Base-by-base conservation (phyloP, 2,888 invertebrate genomes). In the Xiphydria camelus region DNA sequence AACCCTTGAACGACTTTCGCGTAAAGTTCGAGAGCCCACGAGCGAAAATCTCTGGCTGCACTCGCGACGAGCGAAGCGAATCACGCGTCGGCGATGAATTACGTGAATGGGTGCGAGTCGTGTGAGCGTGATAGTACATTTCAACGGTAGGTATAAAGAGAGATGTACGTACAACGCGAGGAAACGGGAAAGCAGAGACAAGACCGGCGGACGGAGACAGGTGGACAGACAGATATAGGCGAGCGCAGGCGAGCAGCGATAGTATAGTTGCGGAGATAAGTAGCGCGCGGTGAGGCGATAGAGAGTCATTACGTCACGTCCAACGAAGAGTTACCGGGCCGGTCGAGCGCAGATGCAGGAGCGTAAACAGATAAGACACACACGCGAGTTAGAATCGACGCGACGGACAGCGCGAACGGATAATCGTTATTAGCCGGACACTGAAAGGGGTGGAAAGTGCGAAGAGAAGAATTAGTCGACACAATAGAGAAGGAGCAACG, bases 401-500 rank as follows among this genome's bases (percentile, higher is more conserved):
- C 23, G 6, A 6, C 7, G 7, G 6, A 23, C 23, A 23, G 23
- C 23, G n/a, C n/a, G n/a, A n/a, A n/a, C n/a, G n/a, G n/a, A n/a
- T n/a, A n/a, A n/a, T n/a, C n/a, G n/a, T n/a, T n/a, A n/a, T n/a
- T n/a, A n/a, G n/a, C n/a, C n/a, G n/a, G n/a, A n/a, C n/a, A n/a
- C n/a, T n/a, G n/a, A n/a, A n/a, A n/a, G n/a, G n/a, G n/a, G n/a
- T n/a, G n/a, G 23, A 23, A 23, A n/a, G 23, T n/a, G n/a, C n/a
- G 23, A 23, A n/a, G n/a, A n/a, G 6, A 23, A n/a, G n/a, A n/a
- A n/a, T n/a, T n/a, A n/a, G n/a, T n/a, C n/a, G n/a, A n/a, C n/a
- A n/a, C n/a, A n/a, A n/a, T n/a, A n/a, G n/a, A n/a, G 9, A 19
- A 12, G 15, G n/a, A 19, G 12, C 41, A 46, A 44, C 41, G 60